Conservation (phyloP, 2,113 vertebrate genomes). For the Cavia aperea region DNA sequence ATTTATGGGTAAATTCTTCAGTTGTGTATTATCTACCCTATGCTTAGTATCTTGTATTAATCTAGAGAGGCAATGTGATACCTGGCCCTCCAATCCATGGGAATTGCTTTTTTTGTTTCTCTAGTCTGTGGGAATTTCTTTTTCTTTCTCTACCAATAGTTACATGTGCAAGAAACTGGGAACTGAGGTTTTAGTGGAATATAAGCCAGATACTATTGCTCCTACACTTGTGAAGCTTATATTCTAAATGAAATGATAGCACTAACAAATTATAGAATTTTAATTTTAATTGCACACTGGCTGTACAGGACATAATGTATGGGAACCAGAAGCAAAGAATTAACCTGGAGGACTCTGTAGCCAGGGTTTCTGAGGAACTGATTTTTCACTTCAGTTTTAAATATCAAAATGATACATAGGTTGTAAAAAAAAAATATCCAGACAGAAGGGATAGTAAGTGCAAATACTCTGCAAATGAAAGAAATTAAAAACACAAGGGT, state of each 20-base stretch:
- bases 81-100: not conserved
- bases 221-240: not conserved
- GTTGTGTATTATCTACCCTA: not conserved
- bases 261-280: not conserved
- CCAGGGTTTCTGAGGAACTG: not conserved
- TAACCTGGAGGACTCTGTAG: not conserved
- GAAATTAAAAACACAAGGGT: not conserved
- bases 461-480: not conserved
- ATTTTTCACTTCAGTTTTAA: not conserved
- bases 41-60: not conserved
- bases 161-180: not conserved
- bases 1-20: not conserved
- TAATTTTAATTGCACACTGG: not conserved
- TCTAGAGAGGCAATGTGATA: not conserved
- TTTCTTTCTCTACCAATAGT: not conserved
- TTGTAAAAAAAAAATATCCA: not conserved
- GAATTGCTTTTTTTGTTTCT: not conserved
- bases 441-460: not conserved
- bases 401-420: not conserved
- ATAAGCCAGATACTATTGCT: not conserved
- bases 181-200: not conserved
- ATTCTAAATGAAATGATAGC: not conserved
- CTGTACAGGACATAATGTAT: not conserved
- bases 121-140: not conserved
- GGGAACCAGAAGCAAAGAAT: accelerated